Evolutionary conservation across 2,888 invertebrate genomes (phyloP).

Genomic region (Leucoma salicis): DNA sequence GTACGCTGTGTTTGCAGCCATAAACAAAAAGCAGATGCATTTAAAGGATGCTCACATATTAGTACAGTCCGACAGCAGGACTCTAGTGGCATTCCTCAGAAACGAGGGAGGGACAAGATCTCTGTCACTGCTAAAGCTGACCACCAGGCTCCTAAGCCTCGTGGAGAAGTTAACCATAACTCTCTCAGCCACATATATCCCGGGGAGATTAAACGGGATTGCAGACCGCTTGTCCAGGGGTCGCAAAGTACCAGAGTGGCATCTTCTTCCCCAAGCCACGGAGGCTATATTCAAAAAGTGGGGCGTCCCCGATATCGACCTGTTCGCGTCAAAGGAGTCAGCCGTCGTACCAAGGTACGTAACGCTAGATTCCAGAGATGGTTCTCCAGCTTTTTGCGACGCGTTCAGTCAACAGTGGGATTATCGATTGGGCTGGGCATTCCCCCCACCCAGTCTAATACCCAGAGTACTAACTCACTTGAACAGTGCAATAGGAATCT

Average conservation of each 20-base stretch:
- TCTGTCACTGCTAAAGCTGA: background rate
- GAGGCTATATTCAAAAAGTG: background rate
- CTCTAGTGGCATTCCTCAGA: slow-evolving; percentile 10
- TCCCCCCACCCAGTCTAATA: no score
- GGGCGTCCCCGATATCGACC: background rate
- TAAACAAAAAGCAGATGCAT: background rate
- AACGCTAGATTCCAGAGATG: no score
- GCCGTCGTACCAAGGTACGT: background rate
- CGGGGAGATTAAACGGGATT: no score
- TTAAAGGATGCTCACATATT: background rate
- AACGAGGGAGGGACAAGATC: background rate
- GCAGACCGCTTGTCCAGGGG: no score
- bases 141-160: no score
- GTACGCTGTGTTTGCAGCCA: slow-evolving; percentile 3
- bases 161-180: no score
- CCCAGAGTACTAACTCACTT: no score
- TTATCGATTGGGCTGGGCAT: no score
- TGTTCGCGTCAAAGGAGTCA: background rate
- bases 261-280: background rate
- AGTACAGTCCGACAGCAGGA: slow-evolving; percentile 5
- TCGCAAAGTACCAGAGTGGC: background rate
- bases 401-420: no score
- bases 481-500: no score
- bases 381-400: no score
- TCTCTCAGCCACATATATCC: no score